Evolutionary conservation across 2,113 vertebrate genomes (phyloP).

Genomic region (Aptenodytes forsteri): DNA sequence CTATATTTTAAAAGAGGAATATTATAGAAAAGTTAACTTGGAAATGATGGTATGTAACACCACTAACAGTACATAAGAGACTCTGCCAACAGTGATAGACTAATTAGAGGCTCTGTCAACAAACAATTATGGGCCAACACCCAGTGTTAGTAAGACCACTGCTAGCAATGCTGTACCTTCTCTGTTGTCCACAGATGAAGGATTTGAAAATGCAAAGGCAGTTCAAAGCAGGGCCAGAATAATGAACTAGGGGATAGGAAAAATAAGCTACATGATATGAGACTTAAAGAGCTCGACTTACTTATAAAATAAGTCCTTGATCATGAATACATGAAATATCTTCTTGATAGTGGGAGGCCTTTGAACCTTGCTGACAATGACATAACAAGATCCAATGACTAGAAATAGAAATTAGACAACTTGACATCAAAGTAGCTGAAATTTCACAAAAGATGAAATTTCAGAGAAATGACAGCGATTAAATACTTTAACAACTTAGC

Average conservation of each 20-base stretch:
- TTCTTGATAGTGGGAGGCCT: conserved; percentile 23
- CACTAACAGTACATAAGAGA: not conserved
- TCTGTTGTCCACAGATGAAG: not conserved
- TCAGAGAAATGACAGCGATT: not conserved
- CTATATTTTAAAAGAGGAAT: not conserved
- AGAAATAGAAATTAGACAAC: conserved; percentile 29
- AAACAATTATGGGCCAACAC: not conserved
- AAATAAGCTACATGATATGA: not conserved
- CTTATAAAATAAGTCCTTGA: not conserved
- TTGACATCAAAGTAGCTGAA: conserved; percentile 5
- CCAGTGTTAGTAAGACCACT: not conserved
- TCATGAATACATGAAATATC: conserved; percentile 26
- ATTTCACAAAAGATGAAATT: not conserved
- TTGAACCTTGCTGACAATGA: conserved; percentile 50
- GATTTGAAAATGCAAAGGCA: not conserved
- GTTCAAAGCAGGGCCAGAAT: conserved; percentile 19
- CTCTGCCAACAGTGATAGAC: not conserved
- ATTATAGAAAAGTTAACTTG: not conserved
- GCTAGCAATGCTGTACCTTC: not conserved
- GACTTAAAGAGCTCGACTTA: not conserved
- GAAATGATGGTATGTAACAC: not conserved
- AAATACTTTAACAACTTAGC: not conserved
- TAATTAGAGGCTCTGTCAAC: not conserved
- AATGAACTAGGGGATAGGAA: not conserved
- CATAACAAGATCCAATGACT: conserved; percentile 22